These are phyloP conservation scores for Acanthosepion pharaonis DNA, from an alignment of 2,888 invertebrate genomes.

Conservation along the genomic window DNA sequence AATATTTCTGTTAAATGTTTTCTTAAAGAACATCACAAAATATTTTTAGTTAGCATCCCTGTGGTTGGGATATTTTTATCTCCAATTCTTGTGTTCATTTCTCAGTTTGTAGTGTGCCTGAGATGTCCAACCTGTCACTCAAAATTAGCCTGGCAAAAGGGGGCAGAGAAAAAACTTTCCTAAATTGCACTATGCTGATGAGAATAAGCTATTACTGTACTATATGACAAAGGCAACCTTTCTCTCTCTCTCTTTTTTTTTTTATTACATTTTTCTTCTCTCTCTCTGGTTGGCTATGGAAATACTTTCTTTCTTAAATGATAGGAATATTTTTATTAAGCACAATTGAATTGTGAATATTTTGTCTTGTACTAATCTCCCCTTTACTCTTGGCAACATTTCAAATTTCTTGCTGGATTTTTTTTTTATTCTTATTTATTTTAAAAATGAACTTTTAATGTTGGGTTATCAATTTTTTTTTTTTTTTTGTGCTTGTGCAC, in stretches of 20 bases:
- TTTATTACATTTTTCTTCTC: not conserved
- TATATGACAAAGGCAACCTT: slow-evolving; percentile 17
- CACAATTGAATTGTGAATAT: too few relatives aligned
- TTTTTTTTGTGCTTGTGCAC: not conserved
- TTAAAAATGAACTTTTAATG: not conserved
- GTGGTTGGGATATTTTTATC: not conserved
- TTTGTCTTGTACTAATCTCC: too few relatives aligned
- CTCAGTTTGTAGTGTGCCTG: not conserved
- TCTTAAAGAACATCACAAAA: not conserved
- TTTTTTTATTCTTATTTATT: not conserved
- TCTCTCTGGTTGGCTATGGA: too few relatives aligned
- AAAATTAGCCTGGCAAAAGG: not conserved
- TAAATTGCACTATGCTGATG: not conserved
- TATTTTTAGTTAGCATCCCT: not conserved
- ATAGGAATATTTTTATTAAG: too few relatives aligned
- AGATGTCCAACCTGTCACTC: not conserved
- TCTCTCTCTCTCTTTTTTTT: not conserved
- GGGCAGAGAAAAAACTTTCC: not conserved
- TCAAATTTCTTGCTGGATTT: not conserved
- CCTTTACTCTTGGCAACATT: not conserved
- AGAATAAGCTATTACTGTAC: not conserved
- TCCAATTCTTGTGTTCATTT: not conserved
- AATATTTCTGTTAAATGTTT: not conserved
- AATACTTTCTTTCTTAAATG: too few relatives aligned
- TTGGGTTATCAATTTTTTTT: not conserved